Evolutionary conservation across 2,797 vertebrate genomes (phyloP).

Genomic region (Bradypodion ventrale): DNA sequence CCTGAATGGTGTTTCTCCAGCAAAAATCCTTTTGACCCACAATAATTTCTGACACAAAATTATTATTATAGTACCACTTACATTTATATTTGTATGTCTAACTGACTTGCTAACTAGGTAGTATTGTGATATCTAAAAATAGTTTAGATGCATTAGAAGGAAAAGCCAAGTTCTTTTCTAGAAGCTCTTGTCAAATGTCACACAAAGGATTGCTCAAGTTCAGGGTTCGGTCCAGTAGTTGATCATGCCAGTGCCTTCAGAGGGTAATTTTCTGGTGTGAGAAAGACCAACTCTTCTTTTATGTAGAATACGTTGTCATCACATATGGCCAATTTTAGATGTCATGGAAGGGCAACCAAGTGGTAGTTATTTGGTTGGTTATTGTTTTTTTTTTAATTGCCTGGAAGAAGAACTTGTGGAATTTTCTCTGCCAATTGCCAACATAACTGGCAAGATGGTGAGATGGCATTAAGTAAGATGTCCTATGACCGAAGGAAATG

Average conservation of each 20-base stretch:
- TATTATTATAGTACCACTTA: too few species aligned
- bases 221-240: background rate
- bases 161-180: background rate
- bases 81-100: background rate
- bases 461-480: background rate
- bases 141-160: background rate
- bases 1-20: too few species aligned
- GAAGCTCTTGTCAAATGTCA: background rate
- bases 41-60: too few species aligned
- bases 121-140: too few species aligned
- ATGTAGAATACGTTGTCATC: background rate
- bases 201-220: too few species aligned
- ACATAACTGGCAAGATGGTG: background rate
- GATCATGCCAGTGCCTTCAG: background rate
- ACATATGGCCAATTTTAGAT: background rate
- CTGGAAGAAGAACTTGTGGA: background rate
- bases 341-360: background rate
- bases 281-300: background rate
- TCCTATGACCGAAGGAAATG: background rate
- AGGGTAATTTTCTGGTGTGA: background rate
- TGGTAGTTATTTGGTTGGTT: background rate
- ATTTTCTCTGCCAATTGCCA: background rate
- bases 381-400: background rate
- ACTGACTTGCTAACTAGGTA: too few species aligned
- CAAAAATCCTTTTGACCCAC: too few species aligned